These are phyloP conservation scores for Miichthys miiuy DNA, from an alignment of 2,797 vertebrate species.

Conservation along the genomic window DNA sequence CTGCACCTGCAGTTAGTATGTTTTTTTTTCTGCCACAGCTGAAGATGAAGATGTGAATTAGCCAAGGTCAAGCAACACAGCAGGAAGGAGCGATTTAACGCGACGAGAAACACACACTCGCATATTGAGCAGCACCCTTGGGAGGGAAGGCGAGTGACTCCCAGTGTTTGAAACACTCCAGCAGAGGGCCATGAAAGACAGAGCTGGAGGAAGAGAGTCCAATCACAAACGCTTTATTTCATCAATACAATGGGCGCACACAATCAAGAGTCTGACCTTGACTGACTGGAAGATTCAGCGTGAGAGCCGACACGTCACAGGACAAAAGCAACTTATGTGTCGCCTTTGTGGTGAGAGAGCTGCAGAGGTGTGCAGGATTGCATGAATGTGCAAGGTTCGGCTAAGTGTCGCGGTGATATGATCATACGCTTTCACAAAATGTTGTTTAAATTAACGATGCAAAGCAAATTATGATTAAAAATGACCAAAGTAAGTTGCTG, in stretches of 20 bases:
- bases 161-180: constrained; percentile 70
- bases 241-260: neutral
- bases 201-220: constrained; percentile 34
- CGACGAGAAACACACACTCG: constrained; percentile 35
- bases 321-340: neutral
- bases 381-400: neutral
- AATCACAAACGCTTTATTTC: constrained; percentile 15
- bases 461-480: neutral
- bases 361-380: neutral
- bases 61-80: constrained; percentile 61
- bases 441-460: neutral
- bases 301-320: neutral
- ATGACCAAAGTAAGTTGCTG: neutral
- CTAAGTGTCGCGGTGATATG: neutral
- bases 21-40: constrained; percentile 21
- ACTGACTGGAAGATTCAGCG: neutral
- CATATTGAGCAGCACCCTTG: constrained; percentile 49
- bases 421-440: neutral
- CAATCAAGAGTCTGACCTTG: neutral
- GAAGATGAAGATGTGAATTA: constrained; percentile 52
- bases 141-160: constrained; percentile 37
- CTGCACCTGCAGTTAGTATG: constrained; percentile 34
- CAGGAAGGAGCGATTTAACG: constrained; percentile 42
- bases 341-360: neutral
- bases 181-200: constrained; percentile 78